Percentiles rank a stretch among this genome's conserved stretches.
These are phyloP conservation scores for Pterocles burchelli DNA, from an alignment of 2,113 vertebrate genomes.

Conservation along the genomic window DNA sequence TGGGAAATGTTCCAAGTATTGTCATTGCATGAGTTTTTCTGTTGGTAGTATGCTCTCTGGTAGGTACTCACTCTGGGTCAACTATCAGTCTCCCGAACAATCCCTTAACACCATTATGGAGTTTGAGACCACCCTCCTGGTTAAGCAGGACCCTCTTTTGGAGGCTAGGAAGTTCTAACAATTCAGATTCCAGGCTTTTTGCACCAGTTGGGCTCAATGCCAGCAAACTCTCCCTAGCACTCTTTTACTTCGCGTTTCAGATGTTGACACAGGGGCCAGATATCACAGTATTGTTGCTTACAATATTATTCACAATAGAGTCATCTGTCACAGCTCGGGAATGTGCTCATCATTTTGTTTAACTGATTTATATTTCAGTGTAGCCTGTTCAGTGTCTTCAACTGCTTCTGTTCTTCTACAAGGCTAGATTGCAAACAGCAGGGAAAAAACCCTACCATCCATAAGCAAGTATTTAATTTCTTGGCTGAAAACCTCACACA, in stretches of 20 bases:
- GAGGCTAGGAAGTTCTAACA: not conserved
- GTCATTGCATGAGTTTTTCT: not conserved
- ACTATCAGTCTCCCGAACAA: not conserved
- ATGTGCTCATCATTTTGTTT: not conserved
- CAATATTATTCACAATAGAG: not conserved
- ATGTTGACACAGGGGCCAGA: not conserved
- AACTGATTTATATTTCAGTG: slow-evolving; percentile 36
- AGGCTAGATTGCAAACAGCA: slow-evolving; percentile 33
- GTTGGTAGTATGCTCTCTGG: not conserved
- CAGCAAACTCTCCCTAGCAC: not conserved
- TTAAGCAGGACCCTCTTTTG: not conserved
- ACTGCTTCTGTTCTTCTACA: not conserved
- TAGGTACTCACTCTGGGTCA: not conserved
- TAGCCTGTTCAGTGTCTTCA: not conserved
- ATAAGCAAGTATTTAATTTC: slow-evolving; percentile 26
- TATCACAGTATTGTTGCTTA: not conserved
- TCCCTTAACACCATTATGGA: not conserved
- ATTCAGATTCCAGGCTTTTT: not conserved
- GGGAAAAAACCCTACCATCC: not conserved
- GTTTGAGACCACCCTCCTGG: not conserved
- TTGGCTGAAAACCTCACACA: slow-evolving; percentile 7
- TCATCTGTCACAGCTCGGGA: not conserved
- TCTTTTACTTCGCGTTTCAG: not conserved
- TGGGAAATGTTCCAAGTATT: not conserved
- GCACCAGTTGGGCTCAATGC: not conserved